Evolutionary conservation across 2,113 vertebrate species (phyloP), one percentile per base, ranked within the genome.

Genomic region (Pedionomus torquatus): DNA sequence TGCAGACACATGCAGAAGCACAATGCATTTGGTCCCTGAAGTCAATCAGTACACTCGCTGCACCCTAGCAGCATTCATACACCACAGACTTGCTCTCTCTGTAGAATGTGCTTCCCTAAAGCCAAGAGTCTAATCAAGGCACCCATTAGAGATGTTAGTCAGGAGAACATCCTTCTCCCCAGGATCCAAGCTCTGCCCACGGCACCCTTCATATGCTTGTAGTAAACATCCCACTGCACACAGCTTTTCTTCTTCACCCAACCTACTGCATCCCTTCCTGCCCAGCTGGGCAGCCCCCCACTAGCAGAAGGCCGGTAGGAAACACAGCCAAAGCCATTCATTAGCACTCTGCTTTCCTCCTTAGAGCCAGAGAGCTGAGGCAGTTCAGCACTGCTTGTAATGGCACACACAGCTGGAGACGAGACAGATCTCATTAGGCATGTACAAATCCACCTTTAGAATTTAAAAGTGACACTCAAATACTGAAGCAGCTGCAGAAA

Each of bases 371-470:
- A 37, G 44, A 71, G 65, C 76, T 16, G 43, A 64, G 61, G 28
- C 71, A 77, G 88, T 60, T 87, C 94, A 90, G 90, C 70, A 25
- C 58, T 63, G 55, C 61, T 66, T 60, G 84, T 16, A 77, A 55
- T 6, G 2, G 82, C 63, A 70, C 58, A 82, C 20, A 0, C 88
- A 94, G 92, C 93, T 95, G 88, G 60, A 92, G 44, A 70, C 60
- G 70, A 87, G 82, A 54, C 82, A 83, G 72, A 82, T 61, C 95
- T 92, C 83, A 90, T 89, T 61, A 95, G 72, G 48, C 80, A 49
- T 14, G 41, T 55, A 64, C 60, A 90, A 90, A 94, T 71, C 52
- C 0, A 2, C 65, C 64, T 84, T 84, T 26, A 39, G 79, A 84
- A 61, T 17, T 4, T 4, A 7, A 41, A 71, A 88, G 71, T 33